A percentile compares a stretch with the other conserved stretches of the same genome.
phyloP scores from a whole-genome alignment of 2,113 vertebrate genomes.

The Gnathonemus echidnorhynchus region DNA sequence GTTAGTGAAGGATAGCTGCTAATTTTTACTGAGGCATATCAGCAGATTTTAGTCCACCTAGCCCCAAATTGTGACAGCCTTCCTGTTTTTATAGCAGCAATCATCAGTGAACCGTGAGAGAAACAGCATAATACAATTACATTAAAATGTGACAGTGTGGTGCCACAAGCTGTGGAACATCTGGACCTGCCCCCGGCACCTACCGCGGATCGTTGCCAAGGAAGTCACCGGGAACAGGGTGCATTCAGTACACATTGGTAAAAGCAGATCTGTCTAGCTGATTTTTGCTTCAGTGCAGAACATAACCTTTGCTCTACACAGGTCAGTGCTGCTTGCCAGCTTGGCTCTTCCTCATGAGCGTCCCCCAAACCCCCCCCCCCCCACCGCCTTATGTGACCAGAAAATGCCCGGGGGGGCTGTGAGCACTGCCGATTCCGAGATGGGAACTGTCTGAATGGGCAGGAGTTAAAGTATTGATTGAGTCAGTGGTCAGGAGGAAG shows the following conservation, averaged over 20 bases:
- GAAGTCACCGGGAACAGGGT: not conserved
- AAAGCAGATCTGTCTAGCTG: conserved; percentile 11
- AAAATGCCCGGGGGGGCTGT: conserved; percentile 15
- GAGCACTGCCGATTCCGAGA: not conserved
- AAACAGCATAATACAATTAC: conserved; percentile 7
- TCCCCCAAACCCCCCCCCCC: not conserved
- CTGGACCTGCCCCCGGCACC: not conserved
- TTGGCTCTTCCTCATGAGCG: conserved; percentile 3
- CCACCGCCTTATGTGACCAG: not conserved
- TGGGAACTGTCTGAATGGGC: not conserved
- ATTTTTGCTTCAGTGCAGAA: conserved; percentile 8
- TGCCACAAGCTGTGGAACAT: not conserved
- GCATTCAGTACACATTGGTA: conserved; percentile 6
- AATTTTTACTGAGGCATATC: not conserved
- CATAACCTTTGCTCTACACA: conserved; percentile 8
- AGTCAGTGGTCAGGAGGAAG: not conserved
- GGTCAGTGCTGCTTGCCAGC: conserved; percentile 16
- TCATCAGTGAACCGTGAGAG: not conserved
- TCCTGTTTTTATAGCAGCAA: not conserved
- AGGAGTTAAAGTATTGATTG: not conserved
- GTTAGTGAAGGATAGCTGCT: not conserved
- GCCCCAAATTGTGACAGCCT: not conserved
- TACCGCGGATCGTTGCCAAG: not conserved
- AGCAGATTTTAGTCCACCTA: not conserved
- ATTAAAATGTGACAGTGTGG: not conserved